Conservation (phyloP, 2,113 vertebrate genomes). For the Hucho hucho region DNA sequence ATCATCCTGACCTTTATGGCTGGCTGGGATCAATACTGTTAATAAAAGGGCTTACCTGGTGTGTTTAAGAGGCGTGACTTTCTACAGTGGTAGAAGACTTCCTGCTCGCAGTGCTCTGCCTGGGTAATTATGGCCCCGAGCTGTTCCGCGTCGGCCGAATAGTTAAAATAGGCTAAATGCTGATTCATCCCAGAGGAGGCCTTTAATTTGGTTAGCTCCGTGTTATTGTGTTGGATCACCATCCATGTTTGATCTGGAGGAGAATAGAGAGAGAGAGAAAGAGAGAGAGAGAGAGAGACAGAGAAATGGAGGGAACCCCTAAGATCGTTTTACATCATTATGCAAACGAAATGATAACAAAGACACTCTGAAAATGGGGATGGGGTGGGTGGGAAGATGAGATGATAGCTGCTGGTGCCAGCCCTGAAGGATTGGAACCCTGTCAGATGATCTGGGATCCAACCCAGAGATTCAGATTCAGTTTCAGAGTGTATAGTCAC, state of each 20-base stretch:
- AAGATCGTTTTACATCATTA: constrained; percentile 27
- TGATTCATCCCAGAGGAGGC: constrained; percentile 72
- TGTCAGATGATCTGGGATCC: background rate
- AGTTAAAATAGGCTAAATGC: constrained; percentile 80
- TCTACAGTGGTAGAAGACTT: constrained; percentile 91
- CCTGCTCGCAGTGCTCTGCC: constrained; percentile 90
- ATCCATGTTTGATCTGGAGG: constrained; percentile 82
- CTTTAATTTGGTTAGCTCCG: constrained; percentile 81
- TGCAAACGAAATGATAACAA: constrained; percentile 21
- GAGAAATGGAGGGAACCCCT: background rate
- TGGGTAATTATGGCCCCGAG: constrained; percentile 81
- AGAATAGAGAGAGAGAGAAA: background rate
- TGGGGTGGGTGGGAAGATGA: background rate
- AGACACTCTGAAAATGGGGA: background rate
- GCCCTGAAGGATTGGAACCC: background rate
- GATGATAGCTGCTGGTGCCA: constrained; percentile 14
- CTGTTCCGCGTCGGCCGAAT: constrained; percentile 82
- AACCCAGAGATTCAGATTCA: background rate
- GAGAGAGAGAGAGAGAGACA: background rate
- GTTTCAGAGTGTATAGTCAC: too few species aligned
- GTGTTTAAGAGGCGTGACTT: constrained; percentile 87
- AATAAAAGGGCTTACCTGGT: constrained; percentile 75
- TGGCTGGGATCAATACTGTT: constrained; percentile 31
- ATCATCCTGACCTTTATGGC: constrained; percentile 33
- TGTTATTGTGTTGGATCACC: constrained; percentile 88